Conservation (phyloP, 2,888 invertebrate species). For the Galerucella calmariensis region DNA sequence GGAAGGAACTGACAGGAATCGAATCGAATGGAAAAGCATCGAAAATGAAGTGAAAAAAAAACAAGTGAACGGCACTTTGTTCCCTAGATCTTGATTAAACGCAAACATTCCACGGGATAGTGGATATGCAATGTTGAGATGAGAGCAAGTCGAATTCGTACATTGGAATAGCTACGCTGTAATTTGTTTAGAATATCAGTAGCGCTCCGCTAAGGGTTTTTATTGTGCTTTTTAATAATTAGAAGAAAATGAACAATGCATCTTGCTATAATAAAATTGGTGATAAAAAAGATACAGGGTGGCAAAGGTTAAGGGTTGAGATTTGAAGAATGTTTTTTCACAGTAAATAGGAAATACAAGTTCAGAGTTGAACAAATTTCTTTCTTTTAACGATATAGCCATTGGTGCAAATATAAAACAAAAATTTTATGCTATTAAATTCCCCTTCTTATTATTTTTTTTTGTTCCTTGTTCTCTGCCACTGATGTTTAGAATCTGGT, state of each 20-base stretch:
- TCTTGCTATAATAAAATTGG: no score
- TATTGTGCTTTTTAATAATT: no score
- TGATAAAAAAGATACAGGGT: no score
- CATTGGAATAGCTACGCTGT: constrained; percentile 12
- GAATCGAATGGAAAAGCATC: constrained; percentile 8
- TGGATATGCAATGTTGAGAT: constrained; percentile 7
- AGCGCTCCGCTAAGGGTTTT: neutral
- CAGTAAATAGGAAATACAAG: no score
- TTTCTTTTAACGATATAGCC: no score
- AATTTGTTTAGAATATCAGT: constrained; percentile 14
- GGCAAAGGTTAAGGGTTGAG: no score
- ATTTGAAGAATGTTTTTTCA: no score
- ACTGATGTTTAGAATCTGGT: constrained; percentile 4
- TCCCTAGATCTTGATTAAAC: constrained; percentile 38
- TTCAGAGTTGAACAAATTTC: no score
- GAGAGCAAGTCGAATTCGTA: constrained; percentile 14
- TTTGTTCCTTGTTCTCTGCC: neutral
- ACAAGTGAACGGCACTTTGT: constrained; percentile 38
- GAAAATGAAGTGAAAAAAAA: constrained; percentile 19
- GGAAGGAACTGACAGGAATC: constrained; percentile 1
- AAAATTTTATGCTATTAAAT: no score
- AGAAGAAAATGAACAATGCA: no score
- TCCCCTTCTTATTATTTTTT: neutral
- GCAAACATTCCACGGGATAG: constrained; percentile 30
- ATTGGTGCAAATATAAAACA: no score